These are phyloP conservation scores for Hyles euphorbiae DNA, from an alignment of 1,140 invertebrate genomes.

Conservation along the genomic window DNA sequence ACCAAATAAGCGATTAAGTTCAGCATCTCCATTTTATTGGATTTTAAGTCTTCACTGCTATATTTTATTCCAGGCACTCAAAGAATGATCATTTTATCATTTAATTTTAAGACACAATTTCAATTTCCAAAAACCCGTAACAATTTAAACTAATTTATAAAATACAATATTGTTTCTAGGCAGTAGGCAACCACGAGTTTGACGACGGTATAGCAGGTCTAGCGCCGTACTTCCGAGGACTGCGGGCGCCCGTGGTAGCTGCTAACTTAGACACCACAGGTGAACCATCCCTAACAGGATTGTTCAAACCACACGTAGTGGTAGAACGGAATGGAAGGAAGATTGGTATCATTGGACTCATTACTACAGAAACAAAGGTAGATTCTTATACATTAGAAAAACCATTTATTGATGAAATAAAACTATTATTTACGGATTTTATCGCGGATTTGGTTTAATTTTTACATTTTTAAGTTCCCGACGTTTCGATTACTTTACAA, in stretches of 20 bases:
- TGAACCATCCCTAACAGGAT: constrained; percentile 80
- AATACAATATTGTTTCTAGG: constrained; percentile 70
- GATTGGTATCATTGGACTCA: constrained; percentile 90
- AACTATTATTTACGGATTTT: not conserved
- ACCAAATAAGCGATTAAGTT: no score
- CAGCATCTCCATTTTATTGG: no score
- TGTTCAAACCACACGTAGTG: constrained; percentile 79
- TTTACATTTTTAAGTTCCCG: no score
- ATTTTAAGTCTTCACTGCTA: no score
- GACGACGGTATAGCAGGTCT: constrained; percentile 85
- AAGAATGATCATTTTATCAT: no score
- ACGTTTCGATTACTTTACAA: no score
- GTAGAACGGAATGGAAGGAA: constrained; percentile 78
- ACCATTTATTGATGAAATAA: no score
- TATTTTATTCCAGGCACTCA: no score
- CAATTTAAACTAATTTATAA: not conserved
- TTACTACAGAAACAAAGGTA: constrained; percentile 72
- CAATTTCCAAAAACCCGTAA: no score
- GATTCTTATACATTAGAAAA: not conserved
- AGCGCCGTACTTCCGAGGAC: constrained; percentile 81
- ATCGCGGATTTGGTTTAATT: no score
- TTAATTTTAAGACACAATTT: no score
- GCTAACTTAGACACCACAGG: constrained; percentile 84
- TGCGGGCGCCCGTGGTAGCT: constrained; percentile 82
- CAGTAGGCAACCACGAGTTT: constrained; percentile 93